Percentiles rank a stretch among this genome's conserved stretches.
These are phyloP conservation scores for Gila orcuttii DNA, from an alignment of 2,113 vertebrate species.

Conservation along the genomic window DNA sequence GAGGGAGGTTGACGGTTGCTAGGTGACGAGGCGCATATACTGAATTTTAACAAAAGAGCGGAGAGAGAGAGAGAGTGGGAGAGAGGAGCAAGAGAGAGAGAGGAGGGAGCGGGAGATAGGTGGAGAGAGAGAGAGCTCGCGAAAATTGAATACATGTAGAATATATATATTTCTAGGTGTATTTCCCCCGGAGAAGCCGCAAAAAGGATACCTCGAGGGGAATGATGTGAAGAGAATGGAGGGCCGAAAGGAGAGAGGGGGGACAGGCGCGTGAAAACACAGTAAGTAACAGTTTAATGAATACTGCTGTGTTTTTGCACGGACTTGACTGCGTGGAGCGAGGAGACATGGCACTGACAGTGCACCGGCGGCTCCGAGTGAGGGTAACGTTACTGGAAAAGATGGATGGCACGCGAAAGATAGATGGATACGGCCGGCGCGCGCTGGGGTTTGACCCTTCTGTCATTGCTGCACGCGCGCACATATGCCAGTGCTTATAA, in stretches of 20 bases:
- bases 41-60: constrained; percentile 87
- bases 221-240: constrained; percentile 82
- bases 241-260: constrained; percentile 79
- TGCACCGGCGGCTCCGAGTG: constrained; percentile 68
- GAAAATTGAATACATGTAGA: constrained; percentile 84
- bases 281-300: constrained; percentile 76
- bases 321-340: constrained; percentile 57
- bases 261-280: constrained; percentile 80
- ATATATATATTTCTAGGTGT: constrained; percentile 76
- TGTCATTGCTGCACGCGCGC: constrained; percentile 82
- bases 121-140: constrained; percentile 68
- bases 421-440: constrained; percentile 68
- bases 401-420: constrained; percentile 69
- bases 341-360: constrained; percentile 71
- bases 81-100: constrained; percentile 63
- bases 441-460: constrained; percentile 81
- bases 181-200: constrained; percentile 72
- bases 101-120: constrained; percentile 58
- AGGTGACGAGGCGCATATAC: constrained; percentile 84
- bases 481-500: constrained; percentile 62
- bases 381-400: constrained; percentile 65
- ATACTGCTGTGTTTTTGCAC: constrained; percentile 62
- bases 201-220: constrained; percentile 79
- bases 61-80: constrained; percentile 77
- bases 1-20: constrained; percentile 82